Evolutionary conservation across 1,140 invertebrate genomes (phyloP).

Genomic region (Eumaeus atala): DNA sequence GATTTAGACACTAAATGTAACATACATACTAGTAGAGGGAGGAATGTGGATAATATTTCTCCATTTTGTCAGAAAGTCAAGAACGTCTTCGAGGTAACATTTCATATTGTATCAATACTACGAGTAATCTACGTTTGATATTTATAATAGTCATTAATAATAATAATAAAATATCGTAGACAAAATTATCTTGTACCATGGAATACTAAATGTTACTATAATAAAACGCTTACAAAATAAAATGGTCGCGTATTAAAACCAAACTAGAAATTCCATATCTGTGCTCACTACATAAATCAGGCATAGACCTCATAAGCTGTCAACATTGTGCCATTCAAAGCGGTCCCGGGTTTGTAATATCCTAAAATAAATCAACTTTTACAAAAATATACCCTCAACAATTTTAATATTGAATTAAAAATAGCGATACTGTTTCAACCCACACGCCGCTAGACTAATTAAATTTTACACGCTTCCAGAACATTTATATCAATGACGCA

Average conservation of each 20-base stretch:
- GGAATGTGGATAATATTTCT: too few relatives aligned
- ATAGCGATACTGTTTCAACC: neutral
- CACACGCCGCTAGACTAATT: constrained; percentile 1
- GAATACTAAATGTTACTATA: too few relatives aligned
- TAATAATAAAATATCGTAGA: too few relatives aligned
- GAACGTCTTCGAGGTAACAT: too few relatives aligned
- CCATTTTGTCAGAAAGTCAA: too few relatives aligned
- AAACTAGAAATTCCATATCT: constrained; percentile 37
- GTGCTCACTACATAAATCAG: constrained; percentile 66
- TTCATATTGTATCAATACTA: too few relatives aligned
- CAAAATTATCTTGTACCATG: too few relatives aligned
- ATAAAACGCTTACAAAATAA: neutral
- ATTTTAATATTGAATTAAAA: neutral
- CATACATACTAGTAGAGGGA: too few relatives aligned
- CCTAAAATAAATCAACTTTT: constrained; percentile 60
- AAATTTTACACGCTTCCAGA: neutral
- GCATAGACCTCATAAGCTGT: constrained; percentile 65
- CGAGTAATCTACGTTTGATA: too few relatives aligned
- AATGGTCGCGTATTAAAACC: neutral
- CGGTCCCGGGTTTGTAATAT: constrained; percentile 59
- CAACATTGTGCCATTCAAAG: constrained; percentile 63
- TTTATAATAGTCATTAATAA: too few relatives aligned
- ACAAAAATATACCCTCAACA: constrained; percentile 49
- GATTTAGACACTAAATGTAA: too few relatives aligned
- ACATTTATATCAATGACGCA: neutral